Evolutionary conservation across 2,888 invertebrate species (phyloP).

Genomic region (Drymonia ruficornis): DNA sequence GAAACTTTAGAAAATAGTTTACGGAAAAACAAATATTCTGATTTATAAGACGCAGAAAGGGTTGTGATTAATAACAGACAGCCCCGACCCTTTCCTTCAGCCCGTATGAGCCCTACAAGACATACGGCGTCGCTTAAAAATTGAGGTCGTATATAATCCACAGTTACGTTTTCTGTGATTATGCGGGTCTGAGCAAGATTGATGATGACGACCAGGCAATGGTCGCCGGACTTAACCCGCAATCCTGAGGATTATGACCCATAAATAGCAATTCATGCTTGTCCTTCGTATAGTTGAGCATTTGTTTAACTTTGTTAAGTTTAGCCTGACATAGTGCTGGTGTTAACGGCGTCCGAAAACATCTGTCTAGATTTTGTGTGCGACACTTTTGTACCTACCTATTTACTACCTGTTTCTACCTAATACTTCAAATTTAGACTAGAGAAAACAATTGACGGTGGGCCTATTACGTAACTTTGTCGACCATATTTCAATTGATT

Average conservation of each 20-base stretch:
- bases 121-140: conserved; percentile 66
- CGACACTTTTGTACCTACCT: neutral
- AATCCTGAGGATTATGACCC: conserved; percentile 69
- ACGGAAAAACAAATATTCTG: conserved; percentile 32
- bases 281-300: conserved; percentile 39
- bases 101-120: conserved; percentile 28
- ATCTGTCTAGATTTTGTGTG: neutral
- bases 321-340: neutral
- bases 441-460: too few species aligned
- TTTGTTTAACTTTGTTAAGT: conserved; percentile 20
- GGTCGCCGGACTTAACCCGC: conserved; percentile 57
- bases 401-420: too few species aligned
- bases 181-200: conserved; percentile 80
- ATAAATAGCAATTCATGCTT: conserved; percentile 69
- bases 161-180: conserved; percentile 75
- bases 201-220: conserved; percentile 62
- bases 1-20: neutral
- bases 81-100: conserved; percentile 21
- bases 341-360: neutral
- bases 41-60: conserved; percentile 31
- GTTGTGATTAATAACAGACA: conserved; percentile 32
- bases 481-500: too few species aligned
- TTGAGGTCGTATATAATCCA: conserved; percentile 70
- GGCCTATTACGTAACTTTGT: too few species aligned
- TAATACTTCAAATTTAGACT: too few species aligned